Conservation (phyloP, 1,140 invertebrate genomes). For the Aphelinus certus region DNA sequence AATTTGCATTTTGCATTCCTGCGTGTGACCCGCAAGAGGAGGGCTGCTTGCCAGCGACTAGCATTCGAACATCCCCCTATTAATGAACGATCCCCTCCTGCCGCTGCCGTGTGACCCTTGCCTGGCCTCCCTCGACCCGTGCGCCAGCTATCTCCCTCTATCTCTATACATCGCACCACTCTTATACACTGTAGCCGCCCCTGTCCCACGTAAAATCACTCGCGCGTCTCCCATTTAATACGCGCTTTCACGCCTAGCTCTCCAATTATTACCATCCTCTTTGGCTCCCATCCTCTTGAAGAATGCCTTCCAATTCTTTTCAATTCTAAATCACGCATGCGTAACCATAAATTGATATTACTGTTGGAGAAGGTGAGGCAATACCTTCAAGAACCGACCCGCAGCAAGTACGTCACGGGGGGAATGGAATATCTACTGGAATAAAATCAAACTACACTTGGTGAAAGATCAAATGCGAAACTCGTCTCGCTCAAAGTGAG, state of each 20-base stretch:
- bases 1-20: slow-evolving; percentile 24
- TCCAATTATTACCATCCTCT: neutral
- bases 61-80: slow-evolving; percentile 24
- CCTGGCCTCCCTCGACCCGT: no score
- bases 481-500: no score
- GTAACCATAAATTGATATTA: neutral
- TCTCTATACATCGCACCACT: slow-evolving; percentile 23
- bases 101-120: neutral
- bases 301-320: neutral
- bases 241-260: neutral
- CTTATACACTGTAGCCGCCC: neutral
- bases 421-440: no score
- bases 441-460: no score
- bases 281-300: neutral
- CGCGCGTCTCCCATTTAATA: neutral
- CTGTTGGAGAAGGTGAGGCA: no score
- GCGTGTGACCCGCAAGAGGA: slow-evolving; percentile 9
- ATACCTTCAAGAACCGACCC: no score
- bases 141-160: neutral
- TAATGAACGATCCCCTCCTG: slow-evolving; percentile 18
- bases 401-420: no score
- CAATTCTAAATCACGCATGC: neutral
- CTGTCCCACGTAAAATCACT: slow-evolving; percentile 3
- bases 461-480: no score
- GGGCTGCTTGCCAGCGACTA: neutral